Evolutionary conservation across 2,113 vertebrate genomes (phyloP).

Genomic region (Mesitornis unicolor): DNA sequence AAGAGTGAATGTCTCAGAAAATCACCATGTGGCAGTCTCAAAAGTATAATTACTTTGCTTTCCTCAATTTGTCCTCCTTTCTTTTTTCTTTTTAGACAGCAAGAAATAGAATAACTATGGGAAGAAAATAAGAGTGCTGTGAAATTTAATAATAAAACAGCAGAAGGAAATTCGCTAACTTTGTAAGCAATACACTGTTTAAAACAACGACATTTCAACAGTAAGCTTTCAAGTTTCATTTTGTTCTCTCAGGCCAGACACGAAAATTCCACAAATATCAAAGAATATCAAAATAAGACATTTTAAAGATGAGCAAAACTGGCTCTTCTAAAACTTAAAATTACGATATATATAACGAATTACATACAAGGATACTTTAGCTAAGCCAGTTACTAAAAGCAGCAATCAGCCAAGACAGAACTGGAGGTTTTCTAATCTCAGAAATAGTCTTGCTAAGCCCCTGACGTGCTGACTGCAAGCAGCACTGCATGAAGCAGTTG

Average conservation of each 20-base stretch:
- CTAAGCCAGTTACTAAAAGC: not conserved
- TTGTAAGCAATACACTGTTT: not conserved
- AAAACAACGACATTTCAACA: not conserved
- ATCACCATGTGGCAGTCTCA: not conserved
- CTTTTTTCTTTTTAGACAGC: not conserved
- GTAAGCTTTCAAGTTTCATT: not conserved
- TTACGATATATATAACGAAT: not conserved
- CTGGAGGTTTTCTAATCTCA: not conserved
- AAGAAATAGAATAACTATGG: not conserved
- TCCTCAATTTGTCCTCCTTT: not conserved
- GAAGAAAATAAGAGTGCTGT: not conserved
- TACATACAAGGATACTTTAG: not conserved
- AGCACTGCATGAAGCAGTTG: not conserved
- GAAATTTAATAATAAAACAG: not conserved
- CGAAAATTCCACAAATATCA: not conserved
- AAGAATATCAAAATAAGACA: not conserved
- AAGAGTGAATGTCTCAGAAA: conserved; percentile 26
- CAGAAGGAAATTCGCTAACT: not conserved
- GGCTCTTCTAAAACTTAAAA: not conserved
- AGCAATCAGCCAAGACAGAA: not conserved
- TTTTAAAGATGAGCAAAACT: not conserved
- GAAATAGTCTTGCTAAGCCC: not conserved
- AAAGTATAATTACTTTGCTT: not conserved
- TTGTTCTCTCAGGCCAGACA: not conserved
- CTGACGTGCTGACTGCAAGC: not conserved